A percentile compares a stretch with the other conserved stretches of the same genome.
Conservation (phyloP, 30 jellyfish, hydroid and myxozoan genomes). For the Aurelia coerulea region DNA sequence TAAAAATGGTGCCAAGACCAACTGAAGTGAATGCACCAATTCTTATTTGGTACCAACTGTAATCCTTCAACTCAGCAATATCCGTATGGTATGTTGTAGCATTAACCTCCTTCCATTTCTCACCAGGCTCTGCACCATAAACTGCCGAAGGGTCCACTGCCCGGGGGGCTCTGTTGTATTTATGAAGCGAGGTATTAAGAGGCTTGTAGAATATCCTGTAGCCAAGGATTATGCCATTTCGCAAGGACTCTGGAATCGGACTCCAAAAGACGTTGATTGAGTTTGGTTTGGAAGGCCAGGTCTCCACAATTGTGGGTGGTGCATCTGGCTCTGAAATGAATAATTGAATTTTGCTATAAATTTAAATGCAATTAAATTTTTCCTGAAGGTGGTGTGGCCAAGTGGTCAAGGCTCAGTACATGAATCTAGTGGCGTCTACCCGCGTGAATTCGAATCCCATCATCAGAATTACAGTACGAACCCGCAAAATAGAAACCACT, state of each 20-base stretch:
- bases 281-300: slow-evolving; percentile 43
- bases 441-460: too few species aligned
- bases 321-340: slow-evolving; percentile 54
- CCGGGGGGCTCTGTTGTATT: slow-evolving; percentile 45
- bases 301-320: slow-evolving; percentile 33
- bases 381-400: neutral
- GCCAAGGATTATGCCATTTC: slow-evolving; percentile 52
- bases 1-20: slow-evolving; percentile 36
- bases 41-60: slow-evolving; percentile 51
- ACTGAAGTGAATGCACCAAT: slow-evolving; percentile 55
- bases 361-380: neutral
- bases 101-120: slow-evolving; percentile 48
- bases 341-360: neutral
- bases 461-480: too few species aligned
- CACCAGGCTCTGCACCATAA: slow-evolving; percentile 64
- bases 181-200: slow-evolving; percentile 25
- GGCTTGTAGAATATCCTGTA: slow-evolving; percentile 59
- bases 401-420: neutral
- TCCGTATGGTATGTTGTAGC: slow-evolving; percentile 24
- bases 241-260: slow-evolving; percentile 42
- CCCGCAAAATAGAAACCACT: too few species aligned
- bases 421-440: neutral
- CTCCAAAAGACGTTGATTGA: slow-evolving; percentile 53
- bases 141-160: slow-evolving; percentile 39
- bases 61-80: slow-evolving; percentile 19